Evolutionary conservation across 1,140 invertebrate genomes (phyloP), one percentile per base, ranked within the genome.

Genomic region (Adelges cooleyi): DNA sequence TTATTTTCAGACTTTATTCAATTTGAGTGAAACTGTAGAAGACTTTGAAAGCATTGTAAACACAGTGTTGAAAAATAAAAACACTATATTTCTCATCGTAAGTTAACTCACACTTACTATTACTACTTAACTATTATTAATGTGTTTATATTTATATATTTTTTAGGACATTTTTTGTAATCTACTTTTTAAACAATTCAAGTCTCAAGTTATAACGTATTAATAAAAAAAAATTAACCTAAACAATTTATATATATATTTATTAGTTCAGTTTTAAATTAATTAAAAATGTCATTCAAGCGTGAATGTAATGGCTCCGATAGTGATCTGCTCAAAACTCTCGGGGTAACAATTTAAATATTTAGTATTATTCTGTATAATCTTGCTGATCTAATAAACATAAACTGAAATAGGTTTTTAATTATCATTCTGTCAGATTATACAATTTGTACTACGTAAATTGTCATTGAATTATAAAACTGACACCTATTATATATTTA

Each of bases 271-370:
- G 22, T 6, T 42, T 18, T 42, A 18, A 44, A 40, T 40, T 23
- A 5, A 44, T 15, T 62, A 18, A 62, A 15, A 36, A 62, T 62
- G 56, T 46, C 56, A 62, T 62, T 62, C 33, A 62, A 62, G 46
- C 56, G 25, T 20, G 56, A 46, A 9, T 48, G 23, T 62, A 42
- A 62, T 62, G 40, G 56, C 20, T 48, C 56, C 22, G 15, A 36
- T 11, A 48, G 11, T 8, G 56, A 62, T 62, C 44, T 59, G 44
- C 53, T 48, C 17, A 62, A 46, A 62, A 62, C 18, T 48, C 56
- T 62, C 46, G 40, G 44, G 56, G 56, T 62, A 62, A n/a, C 5
- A 1, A 42, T 18, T 42, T 6, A 6, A 33, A 33, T 33, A 33
- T 33, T 33, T 33, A 33, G n/a, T n/a, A n/a, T n/a, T n/a, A n/a